Conservation (phyloP, 2,113 vertebrate species). For the mouse (Mus musculus) region GRCm39 chr6:66248001-66248500, state of each 20-base stretch:
- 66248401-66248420: background rate
- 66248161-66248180: background rate
- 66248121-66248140: background rate
- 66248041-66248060: background rate
- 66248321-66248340: background rate
- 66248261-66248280: background rate
- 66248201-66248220: background rate
- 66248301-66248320: background rate
- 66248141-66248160: background rate
- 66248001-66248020: background rate
- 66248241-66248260: background rate
- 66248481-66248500: constrained; percentile 1
- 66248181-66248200: background rate
- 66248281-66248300: background rate
- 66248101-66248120: background rate
- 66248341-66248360: background rate
- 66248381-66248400: background rate
- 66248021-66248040: background rate
- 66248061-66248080: background rate
- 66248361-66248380: background rate
- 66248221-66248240: background rate
- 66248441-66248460: background rate
- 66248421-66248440: background rate
- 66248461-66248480: constrained; percentile 37
- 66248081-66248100: background rate